Evolutionary conservation across 2,113 vertebrate genomes (phyloP), one percentile per base, ranked within the genome.

Genomic region (Natator depressus): DNA sequence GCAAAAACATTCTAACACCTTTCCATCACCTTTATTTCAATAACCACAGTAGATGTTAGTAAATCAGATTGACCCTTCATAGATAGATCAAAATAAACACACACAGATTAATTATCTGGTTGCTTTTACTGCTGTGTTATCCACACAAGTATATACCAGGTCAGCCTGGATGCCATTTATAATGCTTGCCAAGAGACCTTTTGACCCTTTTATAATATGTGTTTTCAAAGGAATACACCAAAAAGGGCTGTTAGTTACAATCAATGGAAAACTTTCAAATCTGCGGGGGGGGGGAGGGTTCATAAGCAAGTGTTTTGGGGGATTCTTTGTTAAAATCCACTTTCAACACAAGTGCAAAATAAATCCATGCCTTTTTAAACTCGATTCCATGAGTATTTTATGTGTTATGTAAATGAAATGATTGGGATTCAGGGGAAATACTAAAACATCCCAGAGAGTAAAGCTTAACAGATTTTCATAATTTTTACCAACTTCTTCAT

Each of bases 11-110:
- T 95, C 93, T 96, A 98, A 97, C 95, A 96, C 86, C 92, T 98
- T 98, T 97, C 95, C 95, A 97, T 98, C 97, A 98, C 94, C 96
- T 92, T 96, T 97, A 95, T 97, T 98, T 94, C 98, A 98, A 98
- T 98, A 98, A 98, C 95, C 88, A 95, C 87, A 94, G 89, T 96
- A 95, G 96, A 95, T 96, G 94, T 97, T 96, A 97, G 97, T 98
- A 98, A 98, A 98, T 98, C 97, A 31, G 94, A 93, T 98, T 98
- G 97, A 98, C 97, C 97, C 11, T 98, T 96, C 80, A 72, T 88
- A 85, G 94, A 96, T 93, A 96, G 96, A 94, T 97, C 92, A 97
- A 98, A 98, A 98, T 97, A 98, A 97, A 97, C 89, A 97, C 50
- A 85, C 35, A 90, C 38, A 97, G 97, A 98, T 98, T 97, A 98